phyloP scores from a whole-genome alignment of 2,797 vertebrate species.

The Caiman crocodilus region DNA sequence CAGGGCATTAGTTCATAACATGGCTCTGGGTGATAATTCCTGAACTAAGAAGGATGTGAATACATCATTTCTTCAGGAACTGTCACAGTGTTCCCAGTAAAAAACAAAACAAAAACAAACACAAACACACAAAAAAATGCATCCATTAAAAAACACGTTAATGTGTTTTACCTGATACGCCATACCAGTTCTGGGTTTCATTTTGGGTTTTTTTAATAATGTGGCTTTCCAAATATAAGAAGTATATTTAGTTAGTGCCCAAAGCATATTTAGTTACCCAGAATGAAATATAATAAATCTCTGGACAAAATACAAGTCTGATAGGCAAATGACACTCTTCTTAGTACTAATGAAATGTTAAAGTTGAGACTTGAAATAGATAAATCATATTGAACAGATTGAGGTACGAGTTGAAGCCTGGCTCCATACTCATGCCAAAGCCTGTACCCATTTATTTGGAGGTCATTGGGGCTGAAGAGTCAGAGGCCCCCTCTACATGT shows the following conservation, averaged over 20 bases:
- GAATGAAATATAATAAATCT: not conserved
- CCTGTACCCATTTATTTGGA: rapidly evolving
- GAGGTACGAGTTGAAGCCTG: too few relatives aligned
- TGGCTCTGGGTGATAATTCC: not conserved
- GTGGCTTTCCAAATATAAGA: not conserved
- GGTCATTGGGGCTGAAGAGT: too few relatives aligned
- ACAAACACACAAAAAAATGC: too few relatives aligned
- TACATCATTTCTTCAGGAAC: not conserved
- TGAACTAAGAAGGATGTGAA: not conserved
- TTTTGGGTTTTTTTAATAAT: not conserved
- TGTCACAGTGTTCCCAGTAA: not conserved
- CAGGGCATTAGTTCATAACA: not conserved
- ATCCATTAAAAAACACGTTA: not conserved
- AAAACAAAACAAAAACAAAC: too few relatives aligned
- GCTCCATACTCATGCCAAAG: not conserved
- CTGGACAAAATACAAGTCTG: not conserved
- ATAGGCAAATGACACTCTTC: not conserved
- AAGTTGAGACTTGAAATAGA: not conserved
- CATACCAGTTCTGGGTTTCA: too few relatives aligned
- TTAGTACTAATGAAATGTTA: not conserved
- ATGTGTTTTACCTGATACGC: not conserved
- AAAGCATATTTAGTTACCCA: not conserved
- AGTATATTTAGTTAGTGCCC: not conserved
- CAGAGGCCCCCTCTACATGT: too few relatives aligned
- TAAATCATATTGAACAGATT: not conserved